Evolutionary conservation across 2,888 invertebrate species (phyloP), one percentile per base, ranked within the genome.

Genomic region (Noctua janthina): DNA sequence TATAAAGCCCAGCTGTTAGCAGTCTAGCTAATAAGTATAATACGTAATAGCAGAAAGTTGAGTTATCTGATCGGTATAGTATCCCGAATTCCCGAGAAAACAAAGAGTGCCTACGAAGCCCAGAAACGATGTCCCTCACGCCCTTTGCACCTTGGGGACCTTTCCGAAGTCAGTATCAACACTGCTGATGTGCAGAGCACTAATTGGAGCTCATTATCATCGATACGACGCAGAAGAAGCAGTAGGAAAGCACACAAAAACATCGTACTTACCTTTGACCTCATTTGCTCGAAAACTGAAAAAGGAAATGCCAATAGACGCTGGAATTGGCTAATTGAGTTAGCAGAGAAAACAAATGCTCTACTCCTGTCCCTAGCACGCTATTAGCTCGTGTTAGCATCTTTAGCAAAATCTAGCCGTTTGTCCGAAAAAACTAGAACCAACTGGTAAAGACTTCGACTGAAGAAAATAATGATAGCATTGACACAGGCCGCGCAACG

Each of bases 261-360:
- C 11, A 76, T 49, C 4, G 2, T 20, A 10, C 5, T 20, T 49
- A 35, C 2, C 49, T 0, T 68, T 68, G 20, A 5, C 56, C 20
- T 15, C 10, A 10, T 35, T 54, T 39, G 5, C 23, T 17, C 23
- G 5, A 64, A 66, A 77, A 74, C 43, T 29, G 1, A 51, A 74
- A 39, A 11, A 51, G 29, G 17, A 46, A 76, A 78, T 66, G 17
- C 1, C 13, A 54, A 78, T 35, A 23, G 15, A 20, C 35, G 10
- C 29, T 43, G n/a, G 43, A 43, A 62, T 76, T 11, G 35, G 11
- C 35, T 70, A 35, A 59, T 46, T 76, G 11, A 74, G 20, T 77
- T 15, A 64, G 4, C 51, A 49, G 23, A 11, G 20, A 29, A 51
- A 39, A 35, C 29, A 29, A 39, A 6, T 62, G 43, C 23, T 46